Percentiles rank a stretch among this genome's conserved stretches.
These are phyloP conservation scores for Aleadryas rufinucha DNA, from an alignment of 2,113 vertebrate genomes.

Conservation along the genomic window DNA sequence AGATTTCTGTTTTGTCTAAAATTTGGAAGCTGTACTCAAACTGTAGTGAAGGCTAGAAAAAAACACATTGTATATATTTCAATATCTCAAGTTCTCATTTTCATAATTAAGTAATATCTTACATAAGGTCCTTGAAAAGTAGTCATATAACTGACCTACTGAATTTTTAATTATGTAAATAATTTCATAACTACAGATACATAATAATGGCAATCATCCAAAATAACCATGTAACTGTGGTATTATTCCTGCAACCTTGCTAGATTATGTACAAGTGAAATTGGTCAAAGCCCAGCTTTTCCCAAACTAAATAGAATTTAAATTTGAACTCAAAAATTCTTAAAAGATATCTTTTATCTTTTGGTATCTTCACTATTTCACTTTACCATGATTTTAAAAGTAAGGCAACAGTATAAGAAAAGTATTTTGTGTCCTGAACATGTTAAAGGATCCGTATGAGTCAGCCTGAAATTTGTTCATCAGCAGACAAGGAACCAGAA, in stretches of 20 bases:
- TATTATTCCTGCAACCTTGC: neutral
- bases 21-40: neutral
- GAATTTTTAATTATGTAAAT: slow-evolving; percentile 28
- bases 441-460: neutral
- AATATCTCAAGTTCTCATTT: neutral
- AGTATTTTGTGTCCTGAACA: neutral
- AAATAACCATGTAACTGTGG: neutral
- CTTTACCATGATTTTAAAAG: neutral
- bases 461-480: neutral
- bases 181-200: neutral
- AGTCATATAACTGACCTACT: slow-evolving; percentile 20
- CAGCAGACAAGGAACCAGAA: neutral
- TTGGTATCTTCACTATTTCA: neutral
- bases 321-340: neutral
- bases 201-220: neutral
- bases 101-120: neutral
- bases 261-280: neutral
- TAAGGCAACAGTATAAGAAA: neutral
- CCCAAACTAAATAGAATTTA: neutral
- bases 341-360: neutral
- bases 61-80: neutral
- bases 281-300: neutral
- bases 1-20: neutral
- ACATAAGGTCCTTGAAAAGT: neutral
- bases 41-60: neutral